Evolutionary conservation across 2,797 vertebrate species (phyloP).

Genomic region (Characodon lateralis): DNA sequence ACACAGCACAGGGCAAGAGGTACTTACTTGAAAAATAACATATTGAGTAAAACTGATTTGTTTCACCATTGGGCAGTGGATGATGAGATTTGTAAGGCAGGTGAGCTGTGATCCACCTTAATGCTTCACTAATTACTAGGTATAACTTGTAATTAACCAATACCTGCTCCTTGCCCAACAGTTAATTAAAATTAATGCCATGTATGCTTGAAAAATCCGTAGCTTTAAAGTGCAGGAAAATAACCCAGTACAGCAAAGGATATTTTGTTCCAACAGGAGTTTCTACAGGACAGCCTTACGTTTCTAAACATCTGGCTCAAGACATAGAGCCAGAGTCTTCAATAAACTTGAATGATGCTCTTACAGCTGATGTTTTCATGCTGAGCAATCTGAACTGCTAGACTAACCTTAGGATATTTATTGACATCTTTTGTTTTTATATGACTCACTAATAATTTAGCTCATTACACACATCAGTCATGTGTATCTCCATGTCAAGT

Average conservation of each 20-base stretch:
- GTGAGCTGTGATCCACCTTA: not conserved
- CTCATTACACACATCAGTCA: too few relatives aligned
- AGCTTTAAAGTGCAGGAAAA: not conserved
- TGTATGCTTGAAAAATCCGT: too few relatives aligned
- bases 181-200: not conserved
- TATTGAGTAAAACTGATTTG: not conserved
- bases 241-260: not conserved
- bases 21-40: conserved; percentile 10
- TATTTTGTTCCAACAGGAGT: too few relatives aligned
- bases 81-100: not conserved
- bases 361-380: too few relatives aligned
- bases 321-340: too few relatives aligned
- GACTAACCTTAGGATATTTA: too few relatives aligned
- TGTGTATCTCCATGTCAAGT: too few relatives aligned
- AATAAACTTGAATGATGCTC: too few relatives aligned
- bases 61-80: not conserved
- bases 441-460: too few relatives aligned
- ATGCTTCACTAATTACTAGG: not conserved
- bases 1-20: not conserved
- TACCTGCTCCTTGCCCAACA: not conserved
- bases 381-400: too few relatives aligned
- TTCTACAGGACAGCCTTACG: too few relatives aligned
- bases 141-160: not conserved
- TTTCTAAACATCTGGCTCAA: not conserved
- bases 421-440: too few relatives aligned